A percentile compares a stretch with the other conserved stretches of the same genome.
Evolutionary conservation across 1,140 invertebrate genomes (phyloP).

Genomic region (Eueides isabella): DNA sequence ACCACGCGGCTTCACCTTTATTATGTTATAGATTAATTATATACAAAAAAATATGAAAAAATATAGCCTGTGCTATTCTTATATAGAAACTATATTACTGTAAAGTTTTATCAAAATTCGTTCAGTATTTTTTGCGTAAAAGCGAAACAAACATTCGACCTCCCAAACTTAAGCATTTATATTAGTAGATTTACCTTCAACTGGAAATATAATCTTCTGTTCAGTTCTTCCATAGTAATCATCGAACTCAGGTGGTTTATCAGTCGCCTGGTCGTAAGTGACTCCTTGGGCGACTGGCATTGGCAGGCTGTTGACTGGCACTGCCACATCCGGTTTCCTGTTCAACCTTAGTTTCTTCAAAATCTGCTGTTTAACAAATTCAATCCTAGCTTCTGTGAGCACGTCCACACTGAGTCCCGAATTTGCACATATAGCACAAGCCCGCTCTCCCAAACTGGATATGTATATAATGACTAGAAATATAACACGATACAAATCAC

Average conservation of each 20-base stretch:
- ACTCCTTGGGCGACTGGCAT: constrained; percentile 87
- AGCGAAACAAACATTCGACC: too few species aligned
- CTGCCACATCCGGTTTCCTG: constrained; percentile 84
- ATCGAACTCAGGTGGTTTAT: constrained; percentile 83
- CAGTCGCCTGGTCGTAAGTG: constrained; percentile 69
- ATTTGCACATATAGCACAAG: constrained; percentile 68
- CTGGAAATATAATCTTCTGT: constrained; percentile 89
- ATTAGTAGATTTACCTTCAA: constrained; percentile 84
- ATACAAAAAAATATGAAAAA: too few species aligned
- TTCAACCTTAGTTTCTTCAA: constrained; percentile 89
- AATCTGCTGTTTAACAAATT: constrained; percentile 92
- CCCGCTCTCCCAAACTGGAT: constrained; percentile 56
- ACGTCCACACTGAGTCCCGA: constrained; percentile 57
- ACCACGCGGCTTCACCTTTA: too few species aligned
- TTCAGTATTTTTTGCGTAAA: too few species aligned
- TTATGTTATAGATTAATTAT: too few species aligned
- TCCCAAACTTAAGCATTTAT: not conserved
- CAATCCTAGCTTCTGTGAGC: constrained; percentile 84
- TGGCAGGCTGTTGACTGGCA: constrained; percentile 84
- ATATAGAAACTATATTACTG: too few species aligned
- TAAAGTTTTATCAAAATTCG: too few species aligned
- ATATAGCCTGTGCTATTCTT: too few species aligned
- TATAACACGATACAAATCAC: constrained; percentile 48
- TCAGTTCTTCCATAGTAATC: constrained; percentile 91
- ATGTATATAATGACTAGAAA: constrained; percentile 55